Percentiles rank a stretch among this genome's conserved stretches.
phyloP scores from a whole-genome alignment of 1,140 invertebrate genomes.

The Aplysia californica region DNA sequence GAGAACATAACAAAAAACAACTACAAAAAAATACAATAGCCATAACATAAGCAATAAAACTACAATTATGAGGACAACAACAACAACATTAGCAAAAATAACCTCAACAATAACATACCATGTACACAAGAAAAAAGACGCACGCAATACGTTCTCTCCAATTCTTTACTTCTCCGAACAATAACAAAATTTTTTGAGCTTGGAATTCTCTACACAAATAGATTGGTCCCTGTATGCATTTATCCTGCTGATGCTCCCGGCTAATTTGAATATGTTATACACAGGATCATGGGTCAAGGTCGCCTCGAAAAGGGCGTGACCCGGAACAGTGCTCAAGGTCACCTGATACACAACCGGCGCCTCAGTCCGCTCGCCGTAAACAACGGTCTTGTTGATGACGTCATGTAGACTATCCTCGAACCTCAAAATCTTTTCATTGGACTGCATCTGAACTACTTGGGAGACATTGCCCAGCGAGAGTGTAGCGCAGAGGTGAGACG shows the following conservation, averaged over 20 bases:
- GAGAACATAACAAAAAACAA: neutral
- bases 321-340: constrained; percentile 55
- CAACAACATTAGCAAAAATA: constrained; percentile 9
- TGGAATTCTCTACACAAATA: constrained; percentile 51
- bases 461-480: constrained; percentile 28
- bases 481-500: constrained; percentile 37
- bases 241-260: constrained; percentile 63
- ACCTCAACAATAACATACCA: neutral
- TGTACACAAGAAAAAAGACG: neutral
- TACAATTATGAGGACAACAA: neutral
- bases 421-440: constrained; percentile 41
- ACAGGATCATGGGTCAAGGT: constrained; percentile 45
- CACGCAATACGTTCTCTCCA: neutral
- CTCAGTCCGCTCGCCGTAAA: constrained; percentile 42
- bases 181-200: constrained; percentile 62
- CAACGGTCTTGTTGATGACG: constrained; percentile 46
- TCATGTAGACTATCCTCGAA: constrained; percentile 51
- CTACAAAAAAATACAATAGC: neutral
- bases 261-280: constrained; percentile 34
- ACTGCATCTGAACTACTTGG: constrained; percentile 29
- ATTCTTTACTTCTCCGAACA: constrained; percentile 37
- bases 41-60: constrained; percentile 16
- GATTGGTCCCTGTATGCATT: constrained; percentile 61
- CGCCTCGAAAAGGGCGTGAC: constrained; percentile 60
- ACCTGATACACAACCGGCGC: constrained; percentile 53